Evolutionary conservation across 53 echinoderm and acorn worm species (phyloP).

Genomic region (Antedon mediterranea): DNA sequence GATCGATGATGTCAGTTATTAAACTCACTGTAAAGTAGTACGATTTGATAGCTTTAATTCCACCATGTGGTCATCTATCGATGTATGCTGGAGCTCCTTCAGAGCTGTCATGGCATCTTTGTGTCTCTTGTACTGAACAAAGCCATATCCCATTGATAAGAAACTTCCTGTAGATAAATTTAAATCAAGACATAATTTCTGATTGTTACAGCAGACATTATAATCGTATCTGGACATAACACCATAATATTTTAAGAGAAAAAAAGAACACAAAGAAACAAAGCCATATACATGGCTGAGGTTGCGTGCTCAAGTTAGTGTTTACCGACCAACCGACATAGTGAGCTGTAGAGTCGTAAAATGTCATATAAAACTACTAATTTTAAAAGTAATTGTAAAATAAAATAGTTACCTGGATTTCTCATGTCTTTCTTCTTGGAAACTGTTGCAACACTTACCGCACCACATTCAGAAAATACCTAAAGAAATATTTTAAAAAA

Average conservation of each 20-base stretch:
- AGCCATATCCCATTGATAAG: slow-evolving; percentile 93
- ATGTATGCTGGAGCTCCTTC: slow-evolving; percentile 62
- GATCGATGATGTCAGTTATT: background rate
- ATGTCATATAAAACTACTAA: too few relatives aligned
- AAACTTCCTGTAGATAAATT: slow-evolving; percentile 64
- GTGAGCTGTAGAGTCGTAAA: too few relatives aligned
- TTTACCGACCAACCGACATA: too few relatives aligned
- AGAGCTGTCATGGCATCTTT: slow-evolving; percentile 57
- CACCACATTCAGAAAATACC: slow-evolving; percentile 59
- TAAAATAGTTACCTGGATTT: slow-evolving; percentile 44
- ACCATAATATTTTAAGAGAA: too few relatives aligned
- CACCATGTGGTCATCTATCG: slow-evolving; percentile 51
- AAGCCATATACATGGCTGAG: too few relatives aligned
- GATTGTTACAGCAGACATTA: too few relatives aligned
- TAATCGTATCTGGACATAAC: too few relatives aligned
- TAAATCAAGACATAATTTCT: too few relatives aligned
- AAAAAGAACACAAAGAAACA: too few relatives aligned
- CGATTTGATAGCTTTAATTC: slow-evolving; percentile 81
- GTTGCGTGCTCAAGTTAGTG: too few relatives aligned
- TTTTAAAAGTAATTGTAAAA: too few relatives aligned
- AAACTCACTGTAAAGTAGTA: slow-evolving; percentile 53
- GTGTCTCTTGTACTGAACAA: slow-evolving; percentile 63
- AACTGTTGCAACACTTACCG: slow-evolving; percentile 40
- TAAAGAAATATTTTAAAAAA: slow-evolving; percentile 5
- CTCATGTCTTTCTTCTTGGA: slow-evolving; percentile 64